phyloP scores from a whole-genome alignment of 2,888 invertebrate species.

The Theretra japonica region DNA sequence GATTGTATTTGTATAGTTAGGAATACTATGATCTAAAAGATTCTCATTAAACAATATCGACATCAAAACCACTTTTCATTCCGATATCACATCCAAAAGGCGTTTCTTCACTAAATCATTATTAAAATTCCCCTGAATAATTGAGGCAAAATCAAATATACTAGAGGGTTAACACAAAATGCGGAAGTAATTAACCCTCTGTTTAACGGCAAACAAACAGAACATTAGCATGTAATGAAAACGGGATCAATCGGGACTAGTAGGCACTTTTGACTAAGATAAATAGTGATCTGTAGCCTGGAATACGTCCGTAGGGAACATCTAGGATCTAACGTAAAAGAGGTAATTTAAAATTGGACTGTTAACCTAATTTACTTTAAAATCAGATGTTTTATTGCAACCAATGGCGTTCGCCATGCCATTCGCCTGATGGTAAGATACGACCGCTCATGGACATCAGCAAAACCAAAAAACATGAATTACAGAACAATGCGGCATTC shows the following conservation, averaged over 20 bases:
- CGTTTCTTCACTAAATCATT: background rate
- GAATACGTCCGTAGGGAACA: background rate
- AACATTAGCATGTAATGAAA: constrained; percentile 28
- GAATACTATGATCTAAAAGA: too few relatives aligned
- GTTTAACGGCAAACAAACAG: constrained; percentile 28
- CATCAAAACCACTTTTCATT: background rate
- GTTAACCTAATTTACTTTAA: background rate
- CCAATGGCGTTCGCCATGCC: too few relatives aligned
- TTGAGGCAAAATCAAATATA: constrained; percentile 2
- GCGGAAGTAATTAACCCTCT: constrained; percentile 32
- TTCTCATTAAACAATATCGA: too few relatives aligned
- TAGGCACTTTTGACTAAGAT: constrained; percentile 29
- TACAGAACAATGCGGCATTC: too few relatives aligned
- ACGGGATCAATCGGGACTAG: constrained; percentile 22
- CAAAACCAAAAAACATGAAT: too few relatives aligned
- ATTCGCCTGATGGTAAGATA: too few relatives aligned
- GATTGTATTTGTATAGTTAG: too few relatives aligned
- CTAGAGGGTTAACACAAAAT: constrained; percentile 3
- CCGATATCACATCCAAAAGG: background rate
- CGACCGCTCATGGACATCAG: too few relatives aligned
- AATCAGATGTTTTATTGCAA: too few relatives aligned
- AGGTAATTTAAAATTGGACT: background rate
- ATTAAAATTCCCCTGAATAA: background rate
- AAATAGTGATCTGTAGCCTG: constrained; percentile 2
- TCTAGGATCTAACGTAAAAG: background rate